Conservation (phyloP, 2,888 invertebrate species). For the Theristus sp. region DNA sequence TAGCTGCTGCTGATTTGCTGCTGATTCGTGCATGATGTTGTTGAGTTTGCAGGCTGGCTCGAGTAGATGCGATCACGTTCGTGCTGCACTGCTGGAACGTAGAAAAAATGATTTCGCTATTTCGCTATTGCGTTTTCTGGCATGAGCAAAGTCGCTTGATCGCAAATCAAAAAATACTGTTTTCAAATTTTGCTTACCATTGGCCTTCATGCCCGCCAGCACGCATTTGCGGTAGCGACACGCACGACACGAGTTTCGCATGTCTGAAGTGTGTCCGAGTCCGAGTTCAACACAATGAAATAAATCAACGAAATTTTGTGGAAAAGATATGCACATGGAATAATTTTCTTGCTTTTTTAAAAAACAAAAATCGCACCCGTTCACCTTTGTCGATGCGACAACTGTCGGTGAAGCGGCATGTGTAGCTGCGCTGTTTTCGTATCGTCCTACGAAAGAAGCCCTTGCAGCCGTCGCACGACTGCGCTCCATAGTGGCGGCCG, state of each 20-base stretch:
- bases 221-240: background rate
- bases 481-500: conserved; percentile 20
- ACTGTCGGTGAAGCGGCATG: conserved; percentile 19
- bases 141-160: too few relatives aligned
- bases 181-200: background rate
- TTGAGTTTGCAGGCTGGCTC: background rate
- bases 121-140: too few relatives aligned
- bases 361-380: background rate
- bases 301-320: background rate
- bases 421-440: conserved; percentile 21
- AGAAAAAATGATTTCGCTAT: background rate
- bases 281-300: background rate
- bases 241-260: background rate
- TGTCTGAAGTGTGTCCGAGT: background rate
- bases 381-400: conserved; percentile 25
- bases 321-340: background rate
- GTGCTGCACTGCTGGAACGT: conserved; percentile 67
- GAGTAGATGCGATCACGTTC: conserved; percentile 66
- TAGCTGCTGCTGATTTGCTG: background rate
- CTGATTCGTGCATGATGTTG: background rate
- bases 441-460: conserved; percentile 26
- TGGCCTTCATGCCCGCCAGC: background rate
- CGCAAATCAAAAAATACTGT: too few relatives aligned
- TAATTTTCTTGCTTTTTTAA: background rate
- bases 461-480: conserved; percentile 11